Base-by-base conservation (phyloP, 2,888 invertebrate species). In the Metacarcinus magister region DNA sequence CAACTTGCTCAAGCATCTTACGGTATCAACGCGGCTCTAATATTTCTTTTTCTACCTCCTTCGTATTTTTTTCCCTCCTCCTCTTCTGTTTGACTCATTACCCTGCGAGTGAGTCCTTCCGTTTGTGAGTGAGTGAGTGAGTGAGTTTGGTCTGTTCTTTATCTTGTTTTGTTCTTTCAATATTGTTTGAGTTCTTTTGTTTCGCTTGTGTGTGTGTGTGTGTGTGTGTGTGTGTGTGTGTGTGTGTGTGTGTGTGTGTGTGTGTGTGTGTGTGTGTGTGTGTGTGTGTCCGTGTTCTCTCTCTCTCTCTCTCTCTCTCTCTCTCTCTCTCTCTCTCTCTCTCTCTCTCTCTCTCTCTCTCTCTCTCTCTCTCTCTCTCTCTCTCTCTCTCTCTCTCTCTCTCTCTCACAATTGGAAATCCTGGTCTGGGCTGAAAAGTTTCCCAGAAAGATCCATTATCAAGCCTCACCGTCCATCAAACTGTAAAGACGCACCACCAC, bases 291-390 rank as follows among this genome's bases (percentile, higher is more conserved):
- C 28, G 7, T 32, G 5, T 91, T 28, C 32, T 92, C 46, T 92
- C 23, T 48, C 92, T 48, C 92, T 92, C 92, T 92, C 46, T 28
- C 92, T 67, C 39, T 67, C 93, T 54, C 39, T 93, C 67, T 93
- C 67, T 67, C 67, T 32, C 28, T 60, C 54, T 93, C 60, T 93
- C 60, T 93, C 54, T 93, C 60, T 93, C 93, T 93, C 60, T 67
- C 54, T 67, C 75, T 67, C 75, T 43, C 94, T 60, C 93, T 43
- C 75, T 67, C 60, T 54, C 93, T 43, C 43, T 46, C 48, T 60
- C 39, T 32, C 67, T 60, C 67, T 28, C 93, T 60, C 75, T 67
- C 43, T 67, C 93, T 19, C 75, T 43, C 60, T 32, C 28, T 44
- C 67, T 60, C 43, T 43, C 44, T 32, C 82, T 82, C 82, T 82